phyloP scores from a whole-genome alignment of 2,113 vertebrate species.

The Macrotis lagotis region DNA sequence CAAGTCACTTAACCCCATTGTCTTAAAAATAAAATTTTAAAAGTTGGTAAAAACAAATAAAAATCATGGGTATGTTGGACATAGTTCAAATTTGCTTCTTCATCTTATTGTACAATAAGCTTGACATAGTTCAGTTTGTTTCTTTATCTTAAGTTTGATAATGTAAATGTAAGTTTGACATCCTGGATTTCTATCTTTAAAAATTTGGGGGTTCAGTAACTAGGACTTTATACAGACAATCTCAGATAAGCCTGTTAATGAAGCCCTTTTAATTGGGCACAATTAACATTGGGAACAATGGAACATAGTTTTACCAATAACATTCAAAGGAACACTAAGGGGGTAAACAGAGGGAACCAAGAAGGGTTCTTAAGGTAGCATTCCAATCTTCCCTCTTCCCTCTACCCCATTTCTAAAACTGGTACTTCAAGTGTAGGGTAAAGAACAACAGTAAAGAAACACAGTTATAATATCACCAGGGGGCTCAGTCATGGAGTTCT shows the following conservation, averaged over 20 bases:
- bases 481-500: neutral
- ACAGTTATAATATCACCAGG: neutral
- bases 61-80: slow-evolving; percentile 50
- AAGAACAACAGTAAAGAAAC: neutral
- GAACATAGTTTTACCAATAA: neutral
- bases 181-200: neutral
- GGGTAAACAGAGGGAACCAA: neutral
- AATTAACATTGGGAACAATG: neutral
- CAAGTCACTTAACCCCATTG: too few relatives aligned
- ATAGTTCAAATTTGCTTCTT: slow-evolving; percentile 63
- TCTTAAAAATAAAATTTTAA: too few relatives aligned
- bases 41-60: too few relatives aligned
- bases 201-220: neutral
- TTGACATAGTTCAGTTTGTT: slow-evolving; percentile 67
- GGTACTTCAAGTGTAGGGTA: neutral
- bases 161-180: neutral
- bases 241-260: neutral
- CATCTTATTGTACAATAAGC: too few relatives aligned
- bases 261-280: neutral
- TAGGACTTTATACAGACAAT: neutral
- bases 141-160: too few relatives aligned
- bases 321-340: neutral
- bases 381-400: neutral
- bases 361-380: neutral
- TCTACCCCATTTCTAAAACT: neutral